Base-by-base conservation (phyloP, 2,113 vertebrate species). In the Cyprinus carpio region DNA sequence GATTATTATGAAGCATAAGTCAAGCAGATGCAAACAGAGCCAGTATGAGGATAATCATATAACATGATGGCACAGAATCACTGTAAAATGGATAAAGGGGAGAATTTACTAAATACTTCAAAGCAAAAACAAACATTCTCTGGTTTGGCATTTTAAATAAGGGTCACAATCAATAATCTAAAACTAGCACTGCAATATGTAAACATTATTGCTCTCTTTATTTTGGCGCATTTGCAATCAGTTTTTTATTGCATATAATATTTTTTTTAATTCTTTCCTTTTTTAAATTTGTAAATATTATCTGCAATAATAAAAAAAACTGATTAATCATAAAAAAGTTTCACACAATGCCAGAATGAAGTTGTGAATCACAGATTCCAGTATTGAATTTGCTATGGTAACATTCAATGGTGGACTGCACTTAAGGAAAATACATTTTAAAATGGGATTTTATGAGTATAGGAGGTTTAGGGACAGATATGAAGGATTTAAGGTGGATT, bases 1-100 rank as follows among this genome's bases (percentile, higher is more conserved):
- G 65, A 56, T 81, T 85, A 74, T 80, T 46, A 67, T 71, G 9
- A 29, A 23, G 27, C 65, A 62, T 4, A 75, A 46, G 1, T 80
- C 25, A 64, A 49, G 40, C 58, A 64, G 46, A 62, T 80, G 37
- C 58, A 71, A 13, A 56, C 31, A 46, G 16, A 37, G 49, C 27
- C 16, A 43, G 10, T 34, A 25, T 62, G 51, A 54, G 29, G 18
- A 16, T n/a, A 37, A 12, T 60, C 4, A 60, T 12, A 23, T 54
- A 56, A 64, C 56, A 43, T 18, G 6, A 3, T 62, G 1, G 7
- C 20, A 34, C 58, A 40, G 20, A 25, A 56, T 56, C 23, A 79
- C 11, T 76, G 46, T 29, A 51, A 54, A 76, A 31, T 31, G 4
- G 27, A 7, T 31, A 16, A 31, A 29, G 12, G 15, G 27, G 64